Base-by-base conservation (phyloP, 2,888 invertebrate species). In the Stramonita haemastoma region DNA sequence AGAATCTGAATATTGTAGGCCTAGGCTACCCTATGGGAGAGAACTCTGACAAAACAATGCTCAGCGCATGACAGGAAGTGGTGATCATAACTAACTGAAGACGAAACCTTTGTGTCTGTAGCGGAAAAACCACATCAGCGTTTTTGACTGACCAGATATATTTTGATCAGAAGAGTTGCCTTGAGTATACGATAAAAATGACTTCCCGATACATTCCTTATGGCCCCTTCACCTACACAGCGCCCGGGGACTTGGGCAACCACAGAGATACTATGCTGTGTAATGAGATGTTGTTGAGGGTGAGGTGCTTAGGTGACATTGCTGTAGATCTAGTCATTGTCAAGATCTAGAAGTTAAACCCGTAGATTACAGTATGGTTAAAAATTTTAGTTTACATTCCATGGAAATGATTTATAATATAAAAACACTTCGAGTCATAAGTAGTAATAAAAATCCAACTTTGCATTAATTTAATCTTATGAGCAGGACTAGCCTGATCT, bases 181-280 rank as follows among this genome's bases (percentile, higher is more conserved):
- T 46, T 8, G 46, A 46, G 8, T 46, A 46, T 8, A 46, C 46
- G 60, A 46, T 15, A 46, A 91, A 81, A 77, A 89, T 90, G 91
- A 89, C 88, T 17, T 70, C 89, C n/a, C 36, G 86, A 32, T 57
- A 83, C 32, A 81, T 88, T 84, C 84, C 88, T 13, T 60, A 81
- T 11, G 89, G 90, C 11, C 93, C 93, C 0, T 95, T 92, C 91
- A 90, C 92, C 17, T 92, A 92, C 86, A 95, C 95, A 26, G 95
- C 95, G 86, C 93, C 96, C 8, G 95, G 95, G 26, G 93, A 94
- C 88, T 92, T 96, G 17, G 96, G 96, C 29, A 91, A 91, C 22
- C 93, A 95, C 88, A 91, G 96, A 46, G 94, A 95, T 57, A 93
- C 95, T 6, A 95, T 96, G 96, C 93, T 96, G 15, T 91, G 93